These are phyloP conservation scores for Rhopalosiphum nymphaeae DNA, from an alignment of 2,888 invertebrate genomes.

Conservation along the genomic window DNA sequence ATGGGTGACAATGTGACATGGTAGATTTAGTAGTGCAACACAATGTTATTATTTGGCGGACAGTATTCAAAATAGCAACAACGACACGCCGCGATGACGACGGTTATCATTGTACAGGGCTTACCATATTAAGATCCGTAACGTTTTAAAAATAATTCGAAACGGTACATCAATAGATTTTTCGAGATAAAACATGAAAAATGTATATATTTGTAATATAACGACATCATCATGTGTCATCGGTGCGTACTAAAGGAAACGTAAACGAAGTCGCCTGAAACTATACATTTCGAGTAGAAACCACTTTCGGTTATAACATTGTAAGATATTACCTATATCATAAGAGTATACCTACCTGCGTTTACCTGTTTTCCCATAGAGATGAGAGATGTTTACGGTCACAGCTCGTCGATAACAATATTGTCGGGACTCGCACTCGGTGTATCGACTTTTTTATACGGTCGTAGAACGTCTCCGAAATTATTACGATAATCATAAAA, in stretches of 20 bases:
- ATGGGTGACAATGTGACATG: neutral
- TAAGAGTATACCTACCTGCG: too few relatives aligned
- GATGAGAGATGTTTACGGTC: neutral
- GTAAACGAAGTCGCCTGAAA: neutral
- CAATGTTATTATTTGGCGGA: neutral
- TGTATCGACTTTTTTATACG: neutral
- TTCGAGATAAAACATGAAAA: neutral
- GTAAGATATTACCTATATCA: too few relatives aligned
- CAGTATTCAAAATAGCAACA: neutral
- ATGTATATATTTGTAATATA: neutral
- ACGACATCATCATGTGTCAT: neutral
- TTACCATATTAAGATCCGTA: neutral
- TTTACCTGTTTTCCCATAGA: neutral
- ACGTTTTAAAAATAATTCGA: neutral
- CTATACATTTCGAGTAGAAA: neutral
- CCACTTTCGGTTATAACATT: neutral
- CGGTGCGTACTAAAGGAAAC: neutral
- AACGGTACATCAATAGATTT: neutral
- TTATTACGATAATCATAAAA: neutral
- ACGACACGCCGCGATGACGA: neutral
- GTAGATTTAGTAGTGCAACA: neutral
- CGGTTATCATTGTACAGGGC: neutral
- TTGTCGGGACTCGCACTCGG: neutral
- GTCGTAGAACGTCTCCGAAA: neutral
- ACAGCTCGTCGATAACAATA: neutral